Conservation (phyloP, 1,140 invertebrate genomes). For the Saccostrea glomerata region DNA sequence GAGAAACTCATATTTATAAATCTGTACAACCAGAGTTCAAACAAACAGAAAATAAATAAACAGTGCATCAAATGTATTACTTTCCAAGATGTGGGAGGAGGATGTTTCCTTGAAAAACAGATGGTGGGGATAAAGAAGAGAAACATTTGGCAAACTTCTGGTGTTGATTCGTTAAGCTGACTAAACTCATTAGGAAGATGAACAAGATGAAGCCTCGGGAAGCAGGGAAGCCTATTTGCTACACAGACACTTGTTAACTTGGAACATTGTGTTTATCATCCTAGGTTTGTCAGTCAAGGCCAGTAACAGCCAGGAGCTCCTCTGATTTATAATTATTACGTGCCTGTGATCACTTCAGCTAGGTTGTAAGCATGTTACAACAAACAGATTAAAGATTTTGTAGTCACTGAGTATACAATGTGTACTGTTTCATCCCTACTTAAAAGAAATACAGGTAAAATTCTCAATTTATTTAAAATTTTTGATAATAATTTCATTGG, state of each 20-base stretch:
- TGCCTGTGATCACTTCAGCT: not conserved
- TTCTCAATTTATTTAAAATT: too few species aligned
- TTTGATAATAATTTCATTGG: too few species aligned
- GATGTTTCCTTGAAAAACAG: not conserved
- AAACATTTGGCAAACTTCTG: not conserved
- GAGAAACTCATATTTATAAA: not conserved
- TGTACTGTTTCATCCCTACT: not conserved
- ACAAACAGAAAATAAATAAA: not conserved
- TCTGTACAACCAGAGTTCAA: not conserved
- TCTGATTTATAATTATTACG: not conserved
- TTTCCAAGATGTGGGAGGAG: not conserved
- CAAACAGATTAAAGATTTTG: not conserved
- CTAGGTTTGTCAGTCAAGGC: slow-evolving; percentile 1
- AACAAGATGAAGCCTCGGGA: not conserved
- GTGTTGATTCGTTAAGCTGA: slow-evolving; percentile 1
- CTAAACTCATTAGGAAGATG: not conserved
- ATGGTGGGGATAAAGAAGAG: not conserved
- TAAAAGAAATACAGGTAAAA: not conserved
- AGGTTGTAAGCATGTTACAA: not conserved
- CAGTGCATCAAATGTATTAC: not conserved
- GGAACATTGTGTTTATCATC: not conserved
- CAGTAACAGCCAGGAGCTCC: not conserved
- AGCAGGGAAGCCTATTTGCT: not conserved
- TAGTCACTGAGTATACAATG: not conserved
- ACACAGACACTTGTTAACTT: slow-evolving; percentile 16